Conservation (phyloP, 2,888 invertebrate genomes). For the Homarus gammarus region DNA sequence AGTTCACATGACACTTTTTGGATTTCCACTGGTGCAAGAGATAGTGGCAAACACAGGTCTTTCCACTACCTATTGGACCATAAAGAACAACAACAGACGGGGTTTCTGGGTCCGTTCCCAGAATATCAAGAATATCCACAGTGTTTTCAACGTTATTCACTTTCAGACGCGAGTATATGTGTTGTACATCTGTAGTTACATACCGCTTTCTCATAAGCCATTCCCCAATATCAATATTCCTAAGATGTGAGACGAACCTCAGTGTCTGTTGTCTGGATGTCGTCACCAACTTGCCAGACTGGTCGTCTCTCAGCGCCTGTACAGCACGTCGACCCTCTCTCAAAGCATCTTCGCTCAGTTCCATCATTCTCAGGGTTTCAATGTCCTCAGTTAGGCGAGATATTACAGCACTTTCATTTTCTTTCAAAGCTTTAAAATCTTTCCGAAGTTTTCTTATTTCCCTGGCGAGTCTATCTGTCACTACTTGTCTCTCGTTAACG, state of each 20-base stretch:
- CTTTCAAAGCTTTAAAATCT: slow-evolving; percentile 6
- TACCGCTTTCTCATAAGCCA: slow-evolving; percentile 42
- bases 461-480: slow-evolving; percentile 30
- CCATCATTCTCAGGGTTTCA: background rate
- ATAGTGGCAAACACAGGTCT: slow-evolving; percentile 60
- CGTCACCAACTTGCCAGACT: slow-evolving; percentile 16
- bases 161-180: slow-evolving; percentile 30
- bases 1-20: background rate
- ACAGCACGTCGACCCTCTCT: slow-evolving; percentile 4
- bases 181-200: slow-evolving; percentile 1
- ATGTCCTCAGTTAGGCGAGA: background rate
- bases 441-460: slow-evolving; percentile 26
- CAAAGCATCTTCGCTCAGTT: background rate
- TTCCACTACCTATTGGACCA: slow-evolving; percentile 62
- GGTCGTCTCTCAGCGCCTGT: slow-evolving; percentile 4
- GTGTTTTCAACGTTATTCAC: background rate
- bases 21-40: slow-evolving; percentile 61
- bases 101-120: background rate
- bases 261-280: slow-evolving; percentile 21
- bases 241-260: slow-evolving; percentile 15
- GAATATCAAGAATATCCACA: slow-evolving; percentile 11
- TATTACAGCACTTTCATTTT: background rate
- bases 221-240: slow-evolving; percentile 29
- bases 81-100: slow-evolving; percentile 51
- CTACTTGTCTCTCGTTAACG: slow-evolving; percentile 19